A percentile compares a stretch with the other conserved stretches of the same genome.
These are phyloP conservation scores for Argyrosomus japonicus DNA, from an alignment of 2,113 vertebrate genomes.

Conservation along the genomic window DNA sequence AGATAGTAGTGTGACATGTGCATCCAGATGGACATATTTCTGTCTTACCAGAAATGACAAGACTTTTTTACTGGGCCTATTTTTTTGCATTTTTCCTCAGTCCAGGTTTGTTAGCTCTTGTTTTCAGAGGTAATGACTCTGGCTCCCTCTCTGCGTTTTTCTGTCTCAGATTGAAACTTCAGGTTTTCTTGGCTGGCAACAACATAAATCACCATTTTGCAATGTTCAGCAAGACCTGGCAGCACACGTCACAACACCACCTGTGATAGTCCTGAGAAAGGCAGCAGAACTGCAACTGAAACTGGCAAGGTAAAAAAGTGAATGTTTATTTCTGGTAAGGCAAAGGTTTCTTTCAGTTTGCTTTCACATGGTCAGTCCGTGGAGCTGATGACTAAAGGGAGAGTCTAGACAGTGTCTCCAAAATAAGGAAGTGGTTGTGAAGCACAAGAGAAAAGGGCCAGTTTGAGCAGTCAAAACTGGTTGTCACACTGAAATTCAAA, in stretches of 20 bases:
- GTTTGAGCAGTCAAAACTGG: not conserved
- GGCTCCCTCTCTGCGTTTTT: not conserved
- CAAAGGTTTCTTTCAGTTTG: not conserved
- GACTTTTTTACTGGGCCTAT: not conserved
- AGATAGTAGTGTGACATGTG: not conserved
- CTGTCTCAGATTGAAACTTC: conserved; percentile 16
- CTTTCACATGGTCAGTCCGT: not conserved
- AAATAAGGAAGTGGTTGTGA: too few species aligned
- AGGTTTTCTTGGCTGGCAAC: conserved; percentile 15
- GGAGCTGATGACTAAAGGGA: not conserved
- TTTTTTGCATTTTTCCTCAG: conserved; percentile 6
- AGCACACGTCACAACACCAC: not conserved
- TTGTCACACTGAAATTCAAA: too few species aligned
- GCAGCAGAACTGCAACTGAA: not conserved
- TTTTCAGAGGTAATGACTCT: conserved; percentile 2
- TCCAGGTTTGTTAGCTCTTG: conserved; percentile 6
- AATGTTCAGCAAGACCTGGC: conserved; percentile 1
- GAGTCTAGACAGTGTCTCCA: not conserved
- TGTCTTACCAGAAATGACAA: not conserved
- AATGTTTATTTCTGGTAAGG: not conserved
- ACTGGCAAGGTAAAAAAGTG: not conserved
- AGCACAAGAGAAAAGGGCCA: too few species aligned
- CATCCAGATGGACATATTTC: not conserved
- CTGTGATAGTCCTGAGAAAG: conserved; percentile 4
- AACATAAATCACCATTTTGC: conserved; percentile 24